Percentiles rank a stretch among this genome's conserved stretches.
Evolutionary conservation across 1,140 invertebrate species (phyloP).

Genomic region (Monomorium pharaonis): DNA sequence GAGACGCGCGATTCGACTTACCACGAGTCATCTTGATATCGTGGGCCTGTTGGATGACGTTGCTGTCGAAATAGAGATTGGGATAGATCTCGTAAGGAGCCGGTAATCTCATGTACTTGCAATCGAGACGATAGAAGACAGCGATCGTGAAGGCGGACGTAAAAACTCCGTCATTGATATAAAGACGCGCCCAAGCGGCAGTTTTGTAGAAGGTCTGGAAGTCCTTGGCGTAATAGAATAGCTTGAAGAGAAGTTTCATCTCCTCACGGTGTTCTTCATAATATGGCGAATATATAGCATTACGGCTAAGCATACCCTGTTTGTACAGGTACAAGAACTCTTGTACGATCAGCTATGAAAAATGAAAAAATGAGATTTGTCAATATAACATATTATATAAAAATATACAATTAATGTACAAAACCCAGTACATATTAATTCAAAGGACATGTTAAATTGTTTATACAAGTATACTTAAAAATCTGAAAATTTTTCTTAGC

Average conservation of each 20-base stretch:
- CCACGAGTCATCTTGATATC: constrained; percentile 85
- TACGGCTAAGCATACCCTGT: constrained; percentile 86
- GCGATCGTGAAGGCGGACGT: constrained; percentile 87
- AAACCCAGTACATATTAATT: background rate
- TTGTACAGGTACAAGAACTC: constrained; percentile 86
- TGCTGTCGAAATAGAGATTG: constrained; percentile 87
- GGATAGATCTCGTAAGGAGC: constrained; percentile 90
- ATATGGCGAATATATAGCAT: constrained; percentile 87
- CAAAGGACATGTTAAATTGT: background rate
- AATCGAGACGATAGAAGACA: constrained; percentile 87
- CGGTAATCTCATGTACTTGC: constrained; percentile 87
- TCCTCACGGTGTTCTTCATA: constrained; percentile 88
- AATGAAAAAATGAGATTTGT: background rate
- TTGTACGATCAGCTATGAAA: constrained; percentile 86
- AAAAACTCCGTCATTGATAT: constrained; percentile 88
- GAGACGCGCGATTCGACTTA: constrained; percentile 61
- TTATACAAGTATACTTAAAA: background rate
- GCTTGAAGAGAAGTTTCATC: constrained; percentile 88
- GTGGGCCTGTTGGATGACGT: constrained; percentile 87
- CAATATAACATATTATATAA: background rate
- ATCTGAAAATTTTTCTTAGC: background rate
- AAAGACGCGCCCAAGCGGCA: constrained; percentile 86
- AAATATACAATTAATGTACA: background rate
- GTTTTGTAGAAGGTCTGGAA: constrained; percentile 83
- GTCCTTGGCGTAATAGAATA: constrained; percentile 89